Evolutionary conservation across 2,797 vertebrate genomes (phyloP), one percentile per base, ranked within the genome.

Genomic region (Xiphorhynchus erythropygius): DNA sequence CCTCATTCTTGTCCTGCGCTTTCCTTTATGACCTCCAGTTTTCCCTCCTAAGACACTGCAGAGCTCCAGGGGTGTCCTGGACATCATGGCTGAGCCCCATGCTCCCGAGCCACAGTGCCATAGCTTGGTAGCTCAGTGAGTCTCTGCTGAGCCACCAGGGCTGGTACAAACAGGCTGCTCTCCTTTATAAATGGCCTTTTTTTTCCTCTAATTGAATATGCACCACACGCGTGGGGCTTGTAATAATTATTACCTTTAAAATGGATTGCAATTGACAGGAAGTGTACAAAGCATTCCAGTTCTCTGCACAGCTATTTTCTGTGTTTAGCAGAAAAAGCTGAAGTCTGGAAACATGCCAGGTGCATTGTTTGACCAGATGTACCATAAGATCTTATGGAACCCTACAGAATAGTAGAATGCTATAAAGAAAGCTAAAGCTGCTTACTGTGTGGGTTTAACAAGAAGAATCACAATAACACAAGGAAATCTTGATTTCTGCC

Each of bases 311-410:
- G 65, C 90, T 93, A 56, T 89, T 95, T 94, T 94, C 71, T 70
- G 41, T 57, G 77, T 90, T 95, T 94, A 93, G 71, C 57, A 95
- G 70, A 63, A 93, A 96, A 69, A 59, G 68, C 46, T 52, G 52
- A 68, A 67, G 59, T 47, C 1, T 94, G 94, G 92, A 69, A 76
- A 37, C 3, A 0, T 52, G 82, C 95, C 90, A 96, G 47, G 52
- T 79, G 67, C 60, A 96, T 95, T 96, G 91, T 96, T 73, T 94
- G 90, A 83, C 83, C 88, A 97, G 88, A 94, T 94, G 93, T 90
- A 89, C 64, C 64, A 24, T 52, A 84, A 90, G 56, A 92, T 90
- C 76, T 84, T 89, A 65, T 70, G 80, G 90, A 96, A 80, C 64
- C 84, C 86, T 62, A 37, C 42, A 81, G 85, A 93, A 90, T 52